These are phyloP conservation scores for Olivierus martensii DNA, from an alignment of 1,140 invertebrate genomes.

Conservation along the genomic window DNA sequence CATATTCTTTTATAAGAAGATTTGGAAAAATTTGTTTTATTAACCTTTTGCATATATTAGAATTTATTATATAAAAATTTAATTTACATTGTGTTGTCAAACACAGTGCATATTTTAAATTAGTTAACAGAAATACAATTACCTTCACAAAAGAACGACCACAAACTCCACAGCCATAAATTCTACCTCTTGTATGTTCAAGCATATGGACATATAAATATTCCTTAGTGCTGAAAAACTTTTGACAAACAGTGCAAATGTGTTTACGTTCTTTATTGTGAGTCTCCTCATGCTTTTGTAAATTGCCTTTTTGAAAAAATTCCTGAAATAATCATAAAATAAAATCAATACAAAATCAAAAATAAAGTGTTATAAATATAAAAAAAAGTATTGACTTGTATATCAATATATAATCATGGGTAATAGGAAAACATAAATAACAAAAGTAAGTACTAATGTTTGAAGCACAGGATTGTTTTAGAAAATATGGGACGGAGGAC, in stretches of 20 bases:
- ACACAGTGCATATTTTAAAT: too few relatives aligned
- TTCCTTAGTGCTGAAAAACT: conserved; percentile 32
- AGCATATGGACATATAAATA: conserved; percentile 32
- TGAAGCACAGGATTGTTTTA: too few relatives aligned
- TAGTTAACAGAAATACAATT: neutral
- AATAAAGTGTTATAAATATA: conserved; percentile 1
- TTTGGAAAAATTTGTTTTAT: too few relatives aligned
- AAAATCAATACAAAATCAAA: neutral
- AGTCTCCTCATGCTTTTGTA: conserved; percentile 30
- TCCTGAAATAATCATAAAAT: conserved; percentile 7
- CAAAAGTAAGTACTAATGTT: too few relatives aligned
- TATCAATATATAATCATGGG: too few relatives aligned
- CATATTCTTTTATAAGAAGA: too few relatives aligned
- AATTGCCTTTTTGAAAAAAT: conserved; percentile 35
- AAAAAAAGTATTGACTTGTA: too few relatives aligned
- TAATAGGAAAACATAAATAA: too few relatives aligned
- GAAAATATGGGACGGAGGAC: too few relatives aligned
- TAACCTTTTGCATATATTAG: too few relatives aligned
- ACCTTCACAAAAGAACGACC: conserved; percentile 32
- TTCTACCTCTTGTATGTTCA: conserved; percentile 24
- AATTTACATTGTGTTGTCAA: too few relatives aligned
- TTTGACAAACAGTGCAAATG: conserved; percentile 26
- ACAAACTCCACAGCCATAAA: conserved; percentile 26
- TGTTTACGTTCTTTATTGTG: conserved; percentile 28
- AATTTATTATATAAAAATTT: too few relatives aligned